Evolutionary conservation across 2,888 invertebrate species (phyloP), one percentile per base, ranked within the genome.

Genomic region (Spilarctia lutea): DNA sequence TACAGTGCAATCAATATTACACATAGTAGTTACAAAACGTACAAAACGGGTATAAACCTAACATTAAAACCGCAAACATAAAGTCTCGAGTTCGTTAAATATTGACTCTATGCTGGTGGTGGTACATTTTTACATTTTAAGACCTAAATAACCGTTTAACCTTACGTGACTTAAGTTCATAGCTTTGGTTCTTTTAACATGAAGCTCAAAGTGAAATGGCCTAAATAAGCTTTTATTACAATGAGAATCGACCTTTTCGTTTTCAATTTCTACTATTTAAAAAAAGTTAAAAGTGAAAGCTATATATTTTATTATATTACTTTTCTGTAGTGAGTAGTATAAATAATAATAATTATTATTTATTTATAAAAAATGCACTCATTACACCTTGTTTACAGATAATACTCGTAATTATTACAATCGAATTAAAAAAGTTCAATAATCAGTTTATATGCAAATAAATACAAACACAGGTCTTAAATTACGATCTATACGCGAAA

Each of bases 1-100:
- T 73, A 75, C 76, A 80, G 72, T 75, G 67, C 81, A 76, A 79
- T 74, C 73, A 78, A 83, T 76, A 76, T 73, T 72, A 77, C 66
- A 71, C 74, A 73, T 73, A 68, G 72, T 68, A 74, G 67, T 70
- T 70, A 63, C 63, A 66, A 65, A 67, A 70, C 71, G 24, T 67
- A 20, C 48, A 48, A 24, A 45, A 66, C 65, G 60, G 60, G 48
- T 35, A 30, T 72, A 68, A 68, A 63, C 56, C 74, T 71, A 60
- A 52, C 48, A 48, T 60, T 33, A 45, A 66, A 66, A 66, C 35
- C 56, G 35, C 39, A 72, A 72, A 11, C n/a, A 65, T 42, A 52
- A 65, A 67, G 39, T 24, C 11, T 45, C 45, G 24, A 27, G 27
- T 42, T 67, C 24, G 27, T 30, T 30, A 13, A n/a, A 39, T 66